A percentile compares a stretch with the other conserved stretches of the same genome.
Conservation (phyloP, 2,113 vertebrate species). For the Psammodynastes pulverulentus region DNA sequence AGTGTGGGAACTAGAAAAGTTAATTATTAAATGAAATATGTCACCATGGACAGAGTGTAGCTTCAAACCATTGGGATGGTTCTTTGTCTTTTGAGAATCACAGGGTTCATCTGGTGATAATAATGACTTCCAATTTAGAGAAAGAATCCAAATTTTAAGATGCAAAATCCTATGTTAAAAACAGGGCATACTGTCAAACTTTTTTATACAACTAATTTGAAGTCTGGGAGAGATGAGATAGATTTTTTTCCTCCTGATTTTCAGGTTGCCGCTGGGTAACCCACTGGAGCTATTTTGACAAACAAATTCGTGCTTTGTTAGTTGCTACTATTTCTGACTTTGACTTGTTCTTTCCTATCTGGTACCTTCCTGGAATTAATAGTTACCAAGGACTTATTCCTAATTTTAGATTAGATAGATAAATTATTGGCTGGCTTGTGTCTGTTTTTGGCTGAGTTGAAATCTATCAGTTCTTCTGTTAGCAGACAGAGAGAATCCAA, state of each 20-base stretch:
- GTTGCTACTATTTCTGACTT: neutral
- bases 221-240: neutral
- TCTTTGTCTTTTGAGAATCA: neutral
- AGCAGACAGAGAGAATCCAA: neutral
- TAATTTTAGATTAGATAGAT: neutral
- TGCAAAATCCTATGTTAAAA: neutral
- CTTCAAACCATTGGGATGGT: neutral
- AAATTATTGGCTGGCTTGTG: neutral
- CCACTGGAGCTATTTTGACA: neutral
- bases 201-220: neutral
- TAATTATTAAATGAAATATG: neutral
- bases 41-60: neutral
- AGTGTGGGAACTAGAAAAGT: neutral
- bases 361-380: neutral
- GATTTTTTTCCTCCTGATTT: neutral
- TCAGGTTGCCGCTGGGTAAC: neutral
- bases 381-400: neutral
- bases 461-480: slow-evolving; percentile 8
- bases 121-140: neutral
- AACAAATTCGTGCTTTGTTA: neutral
- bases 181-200: neutral
- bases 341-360: neutral
- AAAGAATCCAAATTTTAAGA: neutral
- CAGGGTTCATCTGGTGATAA: neutral
- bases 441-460: neutral